A percentile compares a stretch with the other conserved stretches of the same genome.
Evolutionary conservation across 2,113 vertebrate species (phyloP).

Genomic region (Mus pahari): DNA sequence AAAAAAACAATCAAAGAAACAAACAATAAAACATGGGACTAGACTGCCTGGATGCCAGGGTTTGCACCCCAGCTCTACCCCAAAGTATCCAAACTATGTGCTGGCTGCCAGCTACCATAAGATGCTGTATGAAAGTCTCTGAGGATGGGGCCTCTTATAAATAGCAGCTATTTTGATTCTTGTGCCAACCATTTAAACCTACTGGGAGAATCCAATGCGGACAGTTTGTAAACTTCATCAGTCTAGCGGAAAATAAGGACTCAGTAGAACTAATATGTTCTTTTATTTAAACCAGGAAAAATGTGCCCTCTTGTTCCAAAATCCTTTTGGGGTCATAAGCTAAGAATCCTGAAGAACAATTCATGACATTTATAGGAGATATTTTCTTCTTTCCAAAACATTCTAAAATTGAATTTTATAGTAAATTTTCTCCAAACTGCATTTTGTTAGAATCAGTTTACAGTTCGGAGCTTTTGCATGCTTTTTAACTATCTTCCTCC

Average conservation of each 20-base stretch:
- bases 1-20: not conserved
- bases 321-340: constrained; percentile 67
- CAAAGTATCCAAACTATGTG: not conserved
- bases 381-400: constrained; percentile 62
- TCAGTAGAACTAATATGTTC: constrained; percentile 54
- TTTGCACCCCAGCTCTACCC: not conserved
- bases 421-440: constrained; percentile 48
- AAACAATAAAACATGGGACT: too few relatives aligned
- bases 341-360: constrained; percentile 62
- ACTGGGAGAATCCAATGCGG: constrained; percentile 65
- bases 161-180: constrained; percentile 24
- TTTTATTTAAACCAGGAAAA: constrained; percentile 61
- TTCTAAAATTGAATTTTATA: constrained; percentile 66
- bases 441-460: constrained; percentile 51
- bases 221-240: constrained; percentile 64
- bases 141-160: not conserved
- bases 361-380: constrained; percentile 64
- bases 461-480: not conserved
- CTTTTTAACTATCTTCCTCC: not conserved
- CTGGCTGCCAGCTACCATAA: not conserved
- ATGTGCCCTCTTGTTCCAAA: constrained; percentile 70
- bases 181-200: constrained; percentile 1
- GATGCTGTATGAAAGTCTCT: not conserved
- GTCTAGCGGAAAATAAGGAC: constrained; percentile 65
- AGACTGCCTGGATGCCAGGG: too few relatives aligned